Evolutionary conservation across 2,888 invertebrate genomes (phyloP), one percentile per base, ranked within the genome.

Genomic region (Tetragnatha montana): DNA sequence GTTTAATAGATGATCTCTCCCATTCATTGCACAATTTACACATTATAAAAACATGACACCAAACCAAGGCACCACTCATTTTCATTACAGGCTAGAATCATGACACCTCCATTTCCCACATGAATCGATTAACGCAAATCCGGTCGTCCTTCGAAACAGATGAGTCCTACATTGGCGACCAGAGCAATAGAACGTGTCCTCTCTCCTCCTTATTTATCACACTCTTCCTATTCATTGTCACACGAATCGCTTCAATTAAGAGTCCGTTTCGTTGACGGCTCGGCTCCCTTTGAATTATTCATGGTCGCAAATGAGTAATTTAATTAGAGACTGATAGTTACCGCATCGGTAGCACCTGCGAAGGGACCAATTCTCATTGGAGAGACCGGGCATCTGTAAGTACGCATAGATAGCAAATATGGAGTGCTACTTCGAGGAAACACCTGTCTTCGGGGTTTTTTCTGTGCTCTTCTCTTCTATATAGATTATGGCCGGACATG

Each of bases 281-380:
- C 47, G 79, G 79, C 71, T 51, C 35, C 60, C n/a, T 14, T 22
- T 86, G 80, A 80, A 86, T 86, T 60, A 86, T 86, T 73, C 68
- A 86, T 86, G 86, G 80, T 17, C 17, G 6, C 47, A 17, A 21
- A 75, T 22, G 21, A 80, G 73, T 86, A 86, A 86, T 86, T 86
- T 80, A 86, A 86, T 86, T 86, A 86, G 51, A 68, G 60, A 68
- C 80, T 86, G 80, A 74, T 80, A 80, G n/a, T 79, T 74, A 74
- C 60, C 6, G 19, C 78, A 49, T 68, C 74, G 7, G 22, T 74
- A 86, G 86, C 86, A 86, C 86, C 86, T 86, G 86, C 86, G 8
- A 80, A 86, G 80, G n/a, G 68, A 22, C 50, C 35, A 70, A 76
- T 51, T 7, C 21, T 49, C 8, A 74, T 60, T 71, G 74, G 60